phyloP scores from a whole-genome alignment of 2,797 vertebrate species.

The Prunella strophiata region DNA sequence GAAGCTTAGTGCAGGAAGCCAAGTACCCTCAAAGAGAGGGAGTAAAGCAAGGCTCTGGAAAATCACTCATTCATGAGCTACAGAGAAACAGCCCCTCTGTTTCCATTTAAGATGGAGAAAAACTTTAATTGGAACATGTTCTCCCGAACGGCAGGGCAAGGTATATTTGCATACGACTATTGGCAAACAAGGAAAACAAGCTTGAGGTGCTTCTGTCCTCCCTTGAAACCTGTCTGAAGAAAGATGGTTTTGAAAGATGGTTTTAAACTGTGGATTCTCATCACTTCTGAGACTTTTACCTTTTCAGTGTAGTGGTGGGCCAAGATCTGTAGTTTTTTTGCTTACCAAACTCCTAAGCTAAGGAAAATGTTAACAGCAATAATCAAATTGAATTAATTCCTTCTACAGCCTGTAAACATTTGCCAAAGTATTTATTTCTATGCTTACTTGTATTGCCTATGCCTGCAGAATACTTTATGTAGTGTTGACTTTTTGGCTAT shows the following conservation, averaged over 20 bases:
- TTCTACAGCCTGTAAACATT: background rate
- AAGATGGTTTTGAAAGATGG: fast-evolving
- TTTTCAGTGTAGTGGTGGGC: background rate
- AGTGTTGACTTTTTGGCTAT: background rate
- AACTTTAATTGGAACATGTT: background rate
- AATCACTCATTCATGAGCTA: background rate
- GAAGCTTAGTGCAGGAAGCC: background rate
- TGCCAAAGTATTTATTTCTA: background rate
- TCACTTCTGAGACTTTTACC: background rate
- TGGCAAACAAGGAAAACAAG: background rate
- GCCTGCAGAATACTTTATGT: background rate
- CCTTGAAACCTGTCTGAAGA: background rate
- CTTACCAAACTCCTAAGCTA: background rate
- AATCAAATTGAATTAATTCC: background rate
- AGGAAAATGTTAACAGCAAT: background rate
- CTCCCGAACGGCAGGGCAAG: background rate
- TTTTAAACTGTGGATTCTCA: background rate
- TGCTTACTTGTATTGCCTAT: background rate
- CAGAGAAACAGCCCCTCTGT: background rate
- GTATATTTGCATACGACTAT: background rate
- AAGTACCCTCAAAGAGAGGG: background rate
- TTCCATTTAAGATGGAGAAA: background rate
- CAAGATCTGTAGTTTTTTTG: background rate
- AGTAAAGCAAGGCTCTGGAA: background rate
- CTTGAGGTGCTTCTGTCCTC: background rate